Base-by-base conservation (phyloP, 2,888 invertebrate genomes). In the Tenthredo livida region DNA sequence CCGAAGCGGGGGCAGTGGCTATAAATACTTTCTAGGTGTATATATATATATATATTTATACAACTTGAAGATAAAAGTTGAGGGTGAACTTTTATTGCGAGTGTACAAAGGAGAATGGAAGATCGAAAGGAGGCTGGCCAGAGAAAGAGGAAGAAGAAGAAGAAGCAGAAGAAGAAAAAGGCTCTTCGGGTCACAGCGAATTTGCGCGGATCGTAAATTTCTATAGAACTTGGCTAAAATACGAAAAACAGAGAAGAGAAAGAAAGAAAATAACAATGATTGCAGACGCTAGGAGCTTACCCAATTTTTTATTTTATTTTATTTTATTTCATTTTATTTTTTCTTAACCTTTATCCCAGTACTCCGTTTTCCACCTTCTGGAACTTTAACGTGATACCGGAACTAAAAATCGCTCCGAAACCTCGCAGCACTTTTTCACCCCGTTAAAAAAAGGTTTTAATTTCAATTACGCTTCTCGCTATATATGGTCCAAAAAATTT, bases 31-130 rank as follows among this genome's bases (percentile, higher is more conserved):
- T 15, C 50, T 73, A 25, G 40, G 43, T 43, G 67, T 67, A 37
- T 7, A 37, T 67, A 77, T 77, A 80, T 33, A 77, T 77, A 80
- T 58, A 58, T 61, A 80, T 80, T 61, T 61, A 58, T 78, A 58
- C 58, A 78, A 78, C 80, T 61, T 40, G 61, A 80, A 80, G 80
- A 80, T 80, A 61, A 80, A 80, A 80, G 80, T 80, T 80, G 40
- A 61, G 61, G 61, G 80, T 10, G 33, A 80, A 80, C 80, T 80
- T 80, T 80, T 80, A 80, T 80, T 80, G 80, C 80, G 58, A 58
- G 58, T 61, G 61, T 80, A 80, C 61, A 80, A 80, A 61, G 15
- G 40, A 80, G 50, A 61, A 80, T 80, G 37, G 80, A 80, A 58
- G 80, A 80, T 80, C 61, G 58, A 80, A 40, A 80, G 80, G 47